phyloP scores from a whole-genome alignment of 2,888 invertebrate species.

The Ormyrus rosae region DNA sequence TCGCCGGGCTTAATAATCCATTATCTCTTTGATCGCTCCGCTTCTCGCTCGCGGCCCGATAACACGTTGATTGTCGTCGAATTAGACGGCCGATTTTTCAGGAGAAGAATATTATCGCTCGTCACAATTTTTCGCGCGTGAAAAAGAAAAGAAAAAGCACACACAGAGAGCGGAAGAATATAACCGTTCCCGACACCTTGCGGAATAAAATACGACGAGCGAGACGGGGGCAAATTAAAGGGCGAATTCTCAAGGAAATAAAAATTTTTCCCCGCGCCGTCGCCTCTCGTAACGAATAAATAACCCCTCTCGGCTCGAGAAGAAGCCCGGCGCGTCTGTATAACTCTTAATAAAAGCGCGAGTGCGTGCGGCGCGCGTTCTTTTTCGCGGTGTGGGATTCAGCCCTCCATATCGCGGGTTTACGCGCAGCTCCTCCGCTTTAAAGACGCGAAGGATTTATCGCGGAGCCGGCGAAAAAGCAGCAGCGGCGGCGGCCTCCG shows the following conservation, averaged over 20 bases:
- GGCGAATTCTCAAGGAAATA: conserved; percentile 27
- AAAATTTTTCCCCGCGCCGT: conserved; percentile 29
- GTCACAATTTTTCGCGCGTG: background rate
- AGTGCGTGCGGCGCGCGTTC: conserved; percentile 1
- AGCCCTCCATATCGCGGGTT: conserved; percentile 49
- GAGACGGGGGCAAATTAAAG: conserved; percentile 28
- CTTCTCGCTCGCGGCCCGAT: too few relatives aligned
- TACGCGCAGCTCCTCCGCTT: conserved; percentile 60
- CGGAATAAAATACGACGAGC: conserved; percentile 1
- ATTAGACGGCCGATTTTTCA: too few relatives aligned
- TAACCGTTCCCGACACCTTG: background rate
- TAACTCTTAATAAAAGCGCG: conserved; percentile 42
- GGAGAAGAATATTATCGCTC: background rate
- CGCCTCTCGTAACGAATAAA: conserved; percentile 14
- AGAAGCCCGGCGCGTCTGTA: conserved; percentile 1
- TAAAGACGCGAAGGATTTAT: conserved; percentile 70
- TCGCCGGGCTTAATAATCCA: background rate
- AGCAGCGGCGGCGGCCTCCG: conserved; percentile 40
- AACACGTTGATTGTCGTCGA: too few relatives aligned
- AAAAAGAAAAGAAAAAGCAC: too few relatives aligned
- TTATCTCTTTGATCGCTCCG: too few relatives aligned
- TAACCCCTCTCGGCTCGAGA: conserved; percentile 12
- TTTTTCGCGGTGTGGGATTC: background rate
- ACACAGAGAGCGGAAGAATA: background rate
- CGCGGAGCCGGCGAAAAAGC: conserved; percentile 55